Conservation (phyloP, 1,140 invertebrate genomes). For the Pseudomyrmex cubaensis region DNA sequence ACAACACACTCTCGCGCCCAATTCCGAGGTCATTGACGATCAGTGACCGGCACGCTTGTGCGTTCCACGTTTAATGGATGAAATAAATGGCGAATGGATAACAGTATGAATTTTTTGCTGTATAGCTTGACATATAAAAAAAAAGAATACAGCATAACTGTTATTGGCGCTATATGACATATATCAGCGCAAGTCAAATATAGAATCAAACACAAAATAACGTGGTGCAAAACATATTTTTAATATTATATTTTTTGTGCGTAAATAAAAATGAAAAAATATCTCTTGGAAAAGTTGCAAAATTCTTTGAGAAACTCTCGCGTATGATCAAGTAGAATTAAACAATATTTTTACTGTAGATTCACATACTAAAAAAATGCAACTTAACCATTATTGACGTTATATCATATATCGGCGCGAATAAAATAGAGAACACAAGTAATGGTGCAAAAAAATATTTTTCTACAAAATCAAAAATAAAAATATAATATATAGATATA, state of each 20-base stretch:
- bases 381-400: too few species aligned
- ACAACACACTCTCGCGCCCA: background rate
- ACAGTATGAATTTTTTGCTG: slow-evolving; percentile 11
- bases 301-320: background rate
- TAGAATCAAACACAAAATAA: background rate
- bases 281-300: background rate
- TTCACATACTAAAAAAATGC: too few species aligned
- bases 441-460: background rate
- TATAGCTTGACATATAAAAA: slow-evolving; percentile 46
- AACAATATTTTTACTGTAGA: background rate
- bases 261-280: too few species aligned
- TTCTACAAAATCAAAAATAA: background rate
- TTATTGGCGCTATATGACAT: slow-evolving; percentile 33
- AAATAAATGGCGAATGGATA: slow-evolving; percentile 49
- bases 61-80: slow-evolving; percentile 40
- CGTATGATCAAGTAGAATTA: background rate
- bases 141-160: slow-evolving; percentile 19
- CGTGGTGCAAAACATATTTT: too few species aligned
- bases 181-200: slow-evolving; percentile 19
- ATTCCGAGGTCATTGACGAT: slow-evolving; percentile 44
- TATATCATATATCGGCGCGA: too few species aligned
- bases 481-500: background rate
- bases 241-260: too few species aligned
- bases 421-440: too few species aligned
- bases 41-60: slow-evolving; percentile 28